phyloP scores from a whole-genome alignment of 2,888 invertebrate species.

The Rhingia campestris region DNA sequence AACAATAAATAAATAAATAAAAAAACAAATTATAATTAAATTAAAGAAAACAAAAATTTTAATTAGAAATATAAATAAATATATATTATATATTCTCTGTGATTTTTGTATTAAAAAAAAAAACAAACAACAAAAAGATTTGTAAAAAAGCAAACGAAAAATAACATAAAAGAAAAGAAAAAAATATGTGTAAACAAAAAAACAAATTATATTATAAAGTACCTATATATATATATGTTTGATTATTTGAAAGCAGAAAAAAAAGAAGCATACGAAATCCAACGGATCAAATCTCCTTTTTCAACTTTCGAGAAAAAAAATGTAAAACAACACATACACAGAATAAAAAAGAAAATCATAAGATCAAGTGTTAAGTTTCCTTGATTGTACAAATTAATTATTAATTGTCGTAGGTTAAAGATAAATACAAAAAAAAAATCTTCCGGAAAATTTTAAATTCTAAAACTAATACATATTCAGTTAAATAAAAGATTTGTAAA shows the following conservation, averaged over 20 bases:
- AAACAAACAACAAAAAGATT: slow-evolving; percentile 69
- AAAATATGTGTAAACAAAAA: slow-evolving; percentile 42
- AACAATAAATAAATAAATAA: slow-evolving; percentile 39
- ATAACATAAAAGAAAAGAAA: slow-evolving; percentile 51
- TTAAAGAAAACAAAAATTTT: slow-evolving; percentile 47
- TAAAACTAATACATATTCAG: slow-evolving; percentile 73
- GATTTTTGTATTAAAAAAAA: slow-evolving; percentile 74
- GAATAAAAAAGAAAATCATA: slow-evolving; percentile 29
- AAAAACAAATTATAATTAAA: slow-evolving; percentile 58
- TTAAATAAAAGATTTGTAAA: slow-evolving; percentile 66
- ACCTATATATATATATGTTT: slow-evolving; percentile 52
- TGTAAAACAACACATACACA: slow-evolving; percentile 23
- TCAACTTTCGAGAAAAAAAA: slow-evolving; percentile 32
- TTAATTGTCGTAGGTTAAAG: slow-evolving; percentile 69
- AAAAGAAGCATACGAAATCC: slow-evolving; percentile 34
- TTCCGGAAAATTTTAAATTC: slow-evolving; percentile 68
- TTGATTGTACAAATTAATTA: slow-evolving; percentile 73
- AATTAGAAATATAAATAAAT: slow-evolving; percentile 68
- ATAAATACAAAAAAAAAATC: slow-evolving; percentile 38
- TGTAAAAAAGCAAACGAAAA: slow-evolving; percentile 50
- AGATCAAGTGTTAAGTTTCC: slow-evolving; percentile 65
- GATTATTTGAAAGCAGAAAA: slow-evolving; percentile 35
- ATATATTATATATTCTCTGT: slow-evolving; percentile 75
- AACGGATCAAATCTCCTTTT: slow-evolving; percentile 64
- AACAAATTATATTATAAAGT: slow-evolving; percentile 21